Conservation (phyloP, 2,888 invertebrate genomes). For the Drosophila aldrichi region DNA sequence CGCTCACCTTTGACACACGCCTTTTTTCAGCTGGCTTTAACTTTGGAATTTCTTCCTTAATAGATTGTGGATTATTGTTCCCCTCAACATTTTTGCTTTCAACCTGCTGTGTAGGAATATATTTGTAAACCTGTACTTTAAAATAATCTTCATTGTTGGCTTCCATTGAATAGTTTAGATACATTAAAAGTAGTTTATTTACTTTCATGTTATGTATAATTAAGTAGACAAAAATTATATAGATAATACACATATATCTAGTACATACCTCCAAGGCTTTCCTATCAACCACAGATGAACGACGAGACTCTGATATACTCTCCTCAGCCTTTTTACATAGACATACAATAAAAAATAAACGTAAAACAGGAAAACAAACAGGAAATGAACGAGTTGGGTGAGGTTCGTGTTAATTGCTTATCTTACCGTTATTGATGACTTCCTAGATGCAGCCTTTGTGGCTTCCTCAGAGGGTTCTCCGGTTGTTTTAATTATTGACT, state of each 20-base stretch:
- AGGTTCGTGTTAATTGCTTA: background rate
- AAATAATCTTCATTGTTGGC: background rate
- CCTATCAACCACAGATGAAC: constrained; percentile 82
- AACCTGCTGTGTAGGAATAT: constrained; percentile 59
- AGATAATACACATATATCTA: background rate
- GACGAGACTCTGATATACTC: constrained; percentile 74
- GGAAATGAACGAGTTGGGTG: background rate
- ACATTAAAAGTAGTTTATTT: background rate
- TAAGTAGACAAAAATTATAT: background rate
- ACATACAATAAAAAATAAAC: background rate
- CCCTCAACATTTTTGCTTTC: constrained; percentile 78
- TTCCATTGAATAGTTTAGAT: background rate
- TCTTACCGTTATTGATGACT: constrained; percentile 82
- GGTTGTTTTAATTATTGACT: constrained; percentile 69
- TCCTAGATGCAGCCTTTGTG: constrained; percentile 76
- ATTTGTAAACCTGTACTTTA: constrained; percentile 27
- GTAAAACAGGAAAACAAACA: background rate
- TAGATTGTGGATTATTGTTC: constrained; percentile 86
- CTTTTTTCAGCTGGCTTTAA: constrained; percentile 86
- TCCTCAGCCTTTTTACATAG: constrained; percentile 70
- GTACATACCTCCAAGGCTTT: constrained; percentile 80
- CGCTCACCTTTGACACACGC: constrained; percentile 82
- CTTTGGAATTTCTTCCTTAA: constrained; percentile 88
- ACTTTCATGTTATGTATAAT: background rate
- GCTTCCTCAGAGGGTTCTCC: constrained; percentile 67